Percentiles rank a stretch among this genome's conserved stretches.
Evolutionary conservation across 2,797 vertebrate genomes (phyloP).

Genomic region (Phrynocephalus vlangalii): DNA sequence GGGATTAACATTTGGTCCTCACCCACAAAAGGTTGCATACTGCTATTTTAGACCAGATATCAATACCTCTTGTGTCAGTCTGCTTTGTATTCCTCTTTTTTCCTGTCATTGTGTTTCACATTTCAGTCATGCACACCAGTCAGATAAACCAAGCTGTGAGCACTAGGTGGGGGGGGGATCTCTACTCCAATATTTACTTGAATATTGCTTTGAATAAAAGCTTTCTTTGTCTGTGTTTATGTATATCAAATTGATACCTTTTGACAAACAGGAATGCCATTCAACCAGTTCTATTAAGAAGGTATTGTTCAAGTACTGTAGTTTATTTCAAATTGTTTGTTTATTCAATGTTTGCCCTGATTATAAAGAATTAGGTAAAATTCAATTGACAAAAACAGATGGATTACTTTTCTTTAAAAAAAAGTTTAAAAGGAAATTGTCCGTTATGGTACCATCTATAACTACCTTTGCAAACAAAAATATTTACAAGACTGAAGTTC

Average conservation of each 20-base stretch:
- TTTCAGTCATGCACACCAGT: conserved; percentile 22
- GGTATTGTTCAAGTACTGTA: conserved; percentile 27
- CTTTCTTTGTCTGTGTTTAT: conserved; percentile 47
- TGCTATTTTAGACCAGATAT: conserved; percentile 10
- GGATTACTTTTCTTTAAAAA: background rate
- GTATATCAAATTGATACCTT: conserved; percentile 27
- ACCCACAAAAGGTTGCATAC: background rate
- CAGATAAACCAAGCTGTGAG: background rate
- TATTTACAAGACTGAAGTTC: conserved; percentile 51
- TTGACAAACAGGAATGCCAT: conserved; percentile 53
- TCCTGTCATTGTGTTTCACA: conserved; percentile 29
- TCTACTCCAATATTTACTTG: conserved; percentile 36
- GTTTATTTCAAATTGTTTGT: conserved; percentile 17
- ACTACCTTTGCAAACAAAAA: background rate
- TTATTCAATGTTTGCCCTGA: conserved; percentile 43
- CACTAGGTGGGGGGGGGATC: accelerated
- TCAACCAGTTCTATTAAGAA: background rate
- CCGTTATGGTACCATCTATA: background rate
- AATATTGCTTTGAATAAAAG: conserved; percentile 18
- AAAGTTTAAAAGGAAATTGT: conserved; percentile 21
- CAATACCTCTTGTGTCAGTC: background rate
- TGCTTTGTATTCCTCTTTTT: background rate
- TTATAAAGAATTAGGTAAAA: conserved; percentile 34
- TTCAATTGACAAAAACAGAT: conserved; percentile 44
- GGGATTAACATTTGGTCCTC: background rate